These are phyloP conservation scores for Lampropteryx suffumata DNA, from an alignment of 2,888 invertebrate species.

Conservation along the genomic window DNA sequence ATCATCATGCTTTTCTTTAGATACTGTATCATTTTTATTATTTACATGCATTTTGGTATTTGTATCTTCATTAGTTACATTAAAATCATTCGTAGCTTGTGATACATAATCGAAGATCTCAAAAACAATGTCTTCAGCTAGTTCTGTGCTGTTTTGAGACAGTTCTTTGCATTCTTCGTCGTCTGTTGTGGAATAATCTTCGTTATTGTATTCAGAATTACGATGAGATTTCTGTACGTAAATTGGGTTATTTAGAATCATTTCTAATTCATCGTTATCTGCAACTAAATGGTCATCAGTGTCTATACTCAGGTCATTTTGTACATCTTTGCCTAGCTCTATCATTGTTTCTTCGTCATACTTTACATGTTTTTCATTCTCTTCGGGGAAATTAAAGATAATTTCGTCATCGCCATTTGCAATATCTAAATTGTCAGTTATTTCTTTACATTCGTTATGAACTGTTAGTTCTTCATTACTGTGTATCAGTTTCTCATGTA, in stretches of 20 bases:
- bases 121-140: constrained; percentile 28
- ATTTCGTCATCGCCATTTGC: neutral
- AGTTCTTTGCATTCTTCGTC: constrained; percentile 29
- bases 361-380: neutral
- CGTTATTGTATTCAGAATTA: constrained; percentile 7
- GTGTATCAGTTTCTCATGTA: neutral
- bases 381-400: neutral
- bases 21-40: neutral
- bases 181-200: constrained; percentile 22
- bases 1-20: neutral
- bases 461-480: neutral
- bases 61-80: neutral
- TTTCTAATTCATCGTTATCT: constrained; percentile 24
- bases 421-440: neutral
- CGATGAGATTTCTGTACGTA: neutral
- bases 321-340: constrained; percentile 2
- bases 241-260: constrained; percentile 10
- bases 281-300: neutral
- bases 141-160: constrained; percentile 23
- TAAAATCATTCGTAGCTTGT: neutral
- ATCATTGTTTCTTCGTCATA: constrained; percentile 19
- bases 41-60: neutral
- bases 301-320: constrained; percentile 1
- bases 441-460: neutral
- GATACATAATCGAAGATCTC: constrained; percentile 34